Conservation (phyloP, 2,888 invertebrate species). For the Drosophila longiperda region DNA sequence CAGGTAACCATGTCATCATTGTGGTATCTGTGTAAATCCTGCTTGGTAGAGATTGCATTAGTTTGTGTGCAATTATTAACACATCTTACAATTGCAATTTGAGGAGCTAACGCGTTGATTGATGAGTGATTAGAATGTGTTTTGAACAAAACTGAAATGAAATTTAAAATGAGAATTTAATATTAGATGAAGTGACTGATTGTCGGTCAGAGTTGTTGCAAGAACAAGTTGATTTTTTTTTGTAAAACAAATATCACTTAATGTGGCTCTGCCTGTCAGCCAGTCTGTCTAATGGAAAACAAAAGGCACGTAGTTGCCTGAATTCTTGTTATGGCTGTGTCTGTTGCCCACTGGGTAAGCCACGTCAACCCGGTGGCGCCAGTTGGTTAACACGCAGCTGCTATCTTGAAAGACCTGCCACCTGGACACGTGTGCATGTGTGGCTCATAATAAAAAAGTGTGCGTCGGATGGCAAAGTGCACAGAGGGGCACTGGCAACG, state of each 20-base stretch:
- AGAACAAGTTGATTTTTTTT: constrained; percentile 75
- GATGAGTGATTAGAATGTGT: constrained; percentile 63
- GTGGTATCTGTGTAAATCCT: constrained; percentile 38
- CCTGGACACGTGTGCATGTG: constrained; percentile 74
- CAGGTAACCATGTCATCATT: constrained; percentile 31
- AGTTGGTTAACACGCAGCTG: constrained; percentile 50
- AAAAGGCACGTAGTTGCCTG: constrained; percentile 69
- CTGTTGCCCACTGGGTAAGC: constrained; percentile 25
- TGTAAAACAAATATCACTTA: constrained; percentile 80
- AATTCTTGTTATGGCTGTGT: constrained; percentile 17
- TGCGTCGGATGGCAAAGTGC: constrained; percentile 71
- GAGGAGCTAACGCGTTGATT: constrained; percentile 35
- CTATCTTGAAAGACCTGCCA: constrained; percentile 31
- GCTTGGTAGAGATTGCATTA: constrained; percentile 54
- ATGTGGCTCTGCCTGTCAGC: constrained; percentile 53
- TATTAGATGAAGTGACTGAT: constrained; percentile 27
- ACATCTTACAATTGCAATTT: constrained; percentile 52
- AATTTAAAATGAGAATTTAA: constrained; percentile 62
- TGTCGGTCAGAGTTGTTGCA: constrained; percentile 29
- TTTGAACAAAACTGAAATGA: constrained; percentile 56
- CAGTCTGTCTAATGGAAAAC: constrained; percentile 66
- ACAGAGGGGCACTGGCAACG: constrained; percentile 22
- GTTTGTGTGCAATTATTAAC: constrained; percentile 34
- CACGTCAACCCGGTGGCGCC: constrained; percentile 34
- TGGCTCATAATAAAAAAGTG: constrained; percentile 72